These are phyloP conservation scores for Cacatua alba DNA, from an alignment of 2,113 vertebrate species.

Conservation along the genomic window DNA sequence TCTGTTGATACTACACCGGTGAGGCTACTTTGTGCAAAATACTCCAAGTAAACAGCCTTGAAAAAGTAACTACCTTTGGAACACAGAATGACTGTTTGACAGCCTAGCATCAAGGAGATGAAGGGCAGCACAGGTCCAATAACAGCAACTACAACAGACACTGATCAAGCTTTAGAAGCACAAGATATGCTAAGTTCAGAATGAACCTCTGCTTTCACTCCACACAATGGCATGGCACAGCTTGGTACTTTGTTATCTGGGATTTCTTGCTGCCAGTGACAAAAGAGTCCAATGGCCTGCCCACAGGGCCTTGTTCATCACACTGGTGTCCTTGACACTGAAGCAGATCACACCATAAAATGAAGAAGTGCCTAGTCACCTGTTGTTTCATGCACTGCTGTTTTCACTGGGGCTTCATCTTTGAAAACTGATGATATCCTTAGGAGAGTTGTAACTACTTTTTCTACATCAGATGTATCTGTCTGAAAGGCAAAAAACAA, in stretches of 20 bases:
- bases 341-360: background rate
- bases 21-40: background rate
- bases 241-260: background rate
- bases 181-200: background rate
- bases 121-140: background rate
- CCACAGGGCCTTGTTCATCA: background rate
- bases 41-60: background rate
- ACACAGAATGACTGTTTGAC: background rate
- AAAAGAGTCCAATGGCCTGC: background rate
- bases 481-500: constrained; percentile 74
- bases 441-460: constrained; percentile 87
- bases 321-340: background rate
- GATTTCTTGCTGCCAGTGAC: background rate
- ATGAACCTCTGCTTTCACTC: background rate
- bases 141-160: background rate
- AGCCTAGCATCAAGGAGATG: background rate
- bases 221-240: background rate
- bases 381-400: constrained; percentile 80
- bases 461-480: constrained; percentile 84
- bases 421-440: constrained; percentile 93
- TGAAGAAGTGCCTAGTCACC: constrained; percentile 51
- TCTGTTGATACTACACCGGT: background rate
- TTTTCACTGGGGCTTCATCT: constrained; percentile 85
- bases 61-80: background rate
- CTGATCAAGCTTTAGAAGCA: background rate